Base-by-base conservation (phyloP, 2,113 vertebrate genomes). In the Lepisosteus oculatus region DNA sequence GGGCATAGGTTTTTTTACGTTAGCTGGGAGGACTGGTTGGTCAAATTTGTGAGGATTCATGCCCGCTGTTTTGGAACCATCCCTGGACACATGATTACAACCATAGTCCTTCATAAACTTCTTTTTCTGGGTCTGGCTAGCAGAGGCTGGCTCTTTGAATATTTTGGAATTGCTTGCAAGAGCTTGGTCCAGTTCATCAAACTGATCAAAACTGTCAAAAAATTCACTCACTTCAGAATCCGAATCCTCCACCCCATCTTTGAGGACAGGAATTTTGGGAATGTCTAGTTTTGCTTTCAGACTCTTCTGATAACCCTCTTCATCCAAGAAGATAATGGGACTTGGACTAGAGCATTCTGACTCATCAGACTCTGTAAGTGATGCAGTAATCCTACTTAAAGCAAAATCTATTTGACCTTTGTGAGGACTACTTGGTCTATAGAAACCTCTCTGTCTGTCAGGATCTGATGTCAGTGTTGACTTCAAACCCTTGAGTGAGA, bases 171-270 rank as follows among this genome's bases (percentile, higher is more conserved):
- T 73, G 11, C 76, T 80, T 78, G 94, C 93, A 79, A 92, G 78
- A 73, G 85, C 85, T 78, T 93, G 89, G n/a, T 97, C 95, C 66
- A 95, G 81, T 56, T 98, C 97, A 84, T 98, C 97, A 69, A 99
- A 97, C 72, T 93, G 96, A 88, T 99, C 97, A 83, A 99, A 99
- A 79, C 97, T 99, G 84, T 99, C 97, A 84, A 99, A 99, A 89
- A 99, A 99, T 79, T 99, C 97, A 85, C 97, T 96, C 13, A 99
- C 91, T 92, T 99, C 97, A 7, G 97, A 99, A 79, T 99, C 97
- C 12, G 97, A 99, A 85, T 99, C 96, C 78, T 99, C 97, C 68
- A 99, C 88, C 54, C 92, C 92, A 72, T 98, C 95, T 86, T 94
- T 95, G 71, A 93, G 90, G 44, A 96, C 92, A 8, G 97, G 97